These are phyloP conservation scores for Sepiola atlantica DNA, from an alignment of 2,888 invertebrate genomes.

Conservation along the genomic window DNA sequence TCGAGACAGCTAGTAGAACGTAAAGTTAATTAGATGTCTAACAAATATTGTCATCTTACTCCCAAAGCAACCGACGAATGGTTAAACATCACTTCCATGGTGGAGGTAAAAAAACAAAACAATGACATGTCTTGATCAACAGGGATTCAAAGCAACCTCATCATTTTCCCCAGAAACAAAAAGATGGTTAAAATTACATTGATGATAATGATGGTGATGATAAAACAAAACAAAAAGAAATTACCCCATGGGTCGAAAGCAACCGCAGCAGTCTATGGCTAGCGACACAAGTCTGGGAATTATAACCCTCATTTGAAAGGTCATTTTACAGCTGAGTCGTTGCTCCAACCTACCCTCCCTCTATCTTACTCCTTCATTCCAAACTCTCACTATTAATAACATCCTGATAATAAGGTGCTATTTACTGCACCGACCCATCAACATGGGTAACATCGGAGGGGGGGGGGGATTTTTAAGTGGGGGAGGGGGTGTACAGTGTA, in stretches of 20 bases:
- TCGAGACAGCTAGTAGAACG: too few relatives aligned
- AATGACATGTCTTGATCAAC: background rate
- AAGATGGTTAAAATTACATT: background rate
- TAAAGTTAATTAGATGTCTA: too few relatives aligned
- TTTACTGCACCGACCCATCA: background rate
- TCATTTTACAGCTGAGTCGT: background rate
- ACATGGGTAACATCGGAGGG: background rate
- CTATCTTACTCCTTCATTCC: background rate
- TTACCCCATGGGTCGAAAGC: background rate
- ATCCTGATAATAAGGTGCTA: background rate
- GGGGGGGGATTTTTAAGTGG: background rate
- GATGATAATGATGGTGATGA: background rate
- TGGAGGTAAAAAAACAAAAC: too few relatives aligned
- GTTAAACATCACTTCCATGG: too few relatives aligned
- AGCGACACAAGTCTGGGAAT: slow-evolving; percentile 9
- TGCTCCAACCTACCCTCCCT: background rate
- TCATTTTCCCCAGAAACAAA: background rate
- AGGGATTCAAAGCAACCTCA: background rate
- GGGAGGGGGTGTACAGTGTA: background rate
- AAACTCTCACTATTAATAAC: background rate
- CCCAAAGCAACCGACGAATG: too few relatives aligned
- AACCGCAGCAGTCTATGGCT: background rate
- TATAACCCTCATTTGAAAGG: background rate
- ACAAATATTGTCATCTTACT: too few relatives aligned
- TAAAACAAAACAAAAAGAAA: background rate